A percentile compares a stretch with the other conserved stretches of the same genome.
Conservation (phyloP, 2,797 vertebrate species). For the Atherinosoma microstoma region DNA sequence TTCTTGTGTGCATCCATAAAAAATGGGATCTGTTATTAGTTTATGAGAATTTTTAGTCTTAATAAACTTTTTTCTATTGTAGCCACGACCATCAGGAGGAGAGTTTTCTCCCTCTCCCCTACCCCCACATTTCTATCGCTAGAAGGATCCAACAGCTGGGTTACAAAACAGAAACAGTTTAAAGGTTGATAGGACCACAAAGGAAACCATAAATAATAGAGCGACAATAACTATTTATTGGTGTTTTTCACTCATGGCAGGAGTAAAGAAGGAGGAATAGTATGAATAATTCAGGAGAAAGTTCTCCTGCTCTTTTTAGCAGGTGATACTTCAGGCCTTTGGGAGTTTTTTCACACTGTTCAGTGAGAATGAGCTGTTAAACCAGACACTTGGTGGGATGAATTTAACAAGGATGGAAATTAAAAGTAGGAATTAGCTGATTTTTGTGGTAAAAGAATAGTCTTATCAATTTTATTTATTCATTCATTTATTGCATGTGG, state of each 20-base stretch:
- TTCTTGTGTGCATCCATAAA: background rate
- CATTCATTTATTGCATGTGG: background rate
- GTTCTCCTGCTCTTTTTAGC: slow-evolving; percentile 51
- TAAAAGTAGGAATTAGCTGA: slow-evolving; percentile 19
- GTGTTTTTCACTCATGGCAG: slow-evolving; percentile 71
- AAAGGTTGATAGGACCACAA: slow-evolving; percentile 81
- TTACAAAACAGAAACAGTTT: slow-evolving; percentile 83
- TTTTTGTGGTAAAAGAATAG: slow-evolving; percentile 32
- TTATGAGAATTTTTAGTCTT: slow-evolving; percentile 18
- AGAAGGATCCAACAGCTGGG: slow-evolving; percentile 67
- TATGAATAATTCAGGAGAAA: slow-evolving; percentile 75
- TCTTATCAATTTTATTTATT: slow-evolving; percentile 31
- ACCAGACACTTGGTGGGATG: slow-evolving; percentile 65
- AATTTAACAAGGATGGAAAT: slow-evolving; percentile 51
- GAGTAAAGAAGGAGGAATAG: slow-evolving; percentile 49
- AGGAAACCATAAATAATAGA: slow-evolving; percentile 88
- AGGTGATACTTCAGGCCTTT: slow-evolving; percentile 67
- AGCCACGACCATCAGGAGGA: slow-evolving; percentile 35
- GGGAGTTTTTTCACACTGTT: slow-evolving; percentile 76
- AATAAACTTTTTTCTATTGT: slow-evolving; percentile 13
- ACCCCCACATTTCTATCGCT: slow-evolving; percentile 69
- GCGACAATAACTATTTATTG: slow-evolving; percentile 82
- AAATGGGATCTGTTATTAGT: background rate
- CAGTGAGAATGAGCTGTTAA: slow-evolving; percentile 81
- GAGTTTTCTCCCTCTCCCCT: slow-evolving; percentile 65